A percentile compares a stretch with the other conserved stretches of the same genome.
Evolutionary conservation across 2,113 vertebrate species (phyloP).

Genomic region (Hemiprocne comata): DNA sequence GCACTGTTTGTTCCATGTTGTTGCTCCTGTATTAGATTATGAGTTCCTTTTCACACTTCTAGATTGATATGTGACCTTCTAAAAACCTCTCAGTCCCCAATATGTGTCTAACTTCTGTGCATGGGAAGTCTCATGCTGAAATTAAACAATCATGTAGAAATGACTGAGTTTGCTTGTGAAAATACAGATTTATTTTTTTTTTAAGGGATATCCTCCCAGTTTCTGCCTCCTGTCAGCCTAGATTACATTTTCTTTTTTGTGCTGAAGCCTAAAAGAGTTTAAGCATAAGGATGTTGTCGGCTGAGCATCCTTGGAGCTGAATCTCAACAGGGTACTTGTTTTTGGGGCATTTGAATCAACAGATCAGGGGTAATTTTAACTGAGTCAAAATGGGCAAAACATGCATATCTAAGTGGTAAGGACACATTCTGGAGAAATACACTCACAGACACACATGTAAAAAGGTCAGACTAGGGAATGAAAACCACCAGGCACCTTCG

Average conservation of each 20-base stretch:
- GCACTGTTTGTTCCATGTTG: not conserved
- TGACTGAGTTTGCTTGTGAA: not conserved
- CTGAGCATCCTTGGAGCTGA: not conserved
- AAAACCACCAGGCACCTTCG: not conserved
- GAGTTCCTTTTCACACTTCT: not conserved
- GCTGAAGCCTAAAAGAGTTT: not conserved
- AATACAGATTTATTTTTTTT: not conserved
- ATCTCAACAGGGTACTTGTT: not conserved
- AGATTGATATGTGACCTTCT: not conserved
- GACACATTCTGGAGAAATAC: not conserved
- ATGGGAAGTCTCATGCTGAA: not conserved
- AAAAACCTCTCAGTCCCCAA: not conserved
- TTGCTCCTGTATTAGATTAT: not conserved
- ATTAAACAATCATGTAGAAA: not conserved
- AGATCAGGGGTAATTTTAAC: not conserved
- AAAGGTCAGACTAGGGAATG: not conserved
- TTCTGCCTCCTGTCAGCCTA: not conserved
- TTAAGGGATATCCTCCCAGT: not conserved
- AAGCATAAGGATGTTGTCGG: not conserved
- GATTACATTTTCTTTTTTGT: not conserved
- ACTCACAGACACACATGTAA: not conserved
- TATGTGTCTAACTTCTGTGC: not conserved
- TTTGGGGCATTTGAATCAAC: not conserved
- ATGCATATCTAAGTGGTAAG: rapidly evolving
- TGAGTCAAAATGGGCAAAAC: not conserved